Conservation (phyloP, 1,140 invertebrate genomes). For the Brachionus plicatilis region DNA sequence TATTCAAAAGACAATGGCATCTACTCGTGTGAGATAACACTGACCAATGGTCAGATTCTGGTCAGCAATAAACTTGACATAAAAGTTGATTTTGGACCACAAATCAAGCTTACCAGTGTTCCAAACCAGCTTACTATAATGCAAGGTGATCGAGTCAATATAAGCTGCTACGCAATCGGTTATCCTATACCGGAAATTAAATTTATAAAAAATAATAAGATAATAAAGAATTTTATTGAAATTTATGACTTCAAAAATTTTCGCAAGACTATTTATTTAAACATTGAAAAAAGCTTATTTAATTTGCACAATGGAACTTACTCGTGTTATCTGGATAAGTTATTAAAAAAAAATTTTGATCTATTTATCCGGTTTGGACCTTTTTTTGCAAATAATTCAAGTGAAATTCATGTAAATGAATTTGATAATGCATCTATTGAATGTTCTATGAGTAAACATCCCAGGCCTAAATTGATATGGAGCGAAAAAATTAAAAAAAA, state of each 20-base stretch:
- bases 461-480: not conserved
- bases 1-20: not conserved
- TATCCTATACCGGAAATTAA: constrained; percentile 23
- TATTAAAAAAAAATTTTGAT: not conserved
- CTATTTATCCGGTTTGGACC: not conserved
- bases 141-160: not conserved
- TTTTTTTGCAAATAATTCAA: not conserved
- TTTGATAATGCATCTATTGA: not conserved
- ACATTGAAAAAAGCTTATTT: not conserved
- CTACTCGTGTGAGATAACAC: not conserved
- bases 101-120: not conserved
- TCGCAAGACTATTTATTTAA: not conserved
- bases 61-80: not conserved
- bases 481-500: not conserved
- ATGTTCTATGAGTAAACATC: not conserved
- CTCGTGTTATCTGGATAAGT: not conserved
- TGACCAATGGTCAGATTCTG: constrained; percentile 20
- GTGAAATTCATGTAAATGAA: not conserved
- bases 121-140: not conserved
- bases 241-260: not conserved
- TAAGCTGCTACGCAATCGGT: not conserved
- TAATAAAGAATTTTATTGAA: not conserved
- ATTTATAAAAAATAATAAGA: not conserved
- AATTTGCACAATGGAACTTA: not conserved
- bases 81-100: not conserved